Conservation (phyloP, 2,888 invertebrate species). For the Phasia obesa region DNA sequence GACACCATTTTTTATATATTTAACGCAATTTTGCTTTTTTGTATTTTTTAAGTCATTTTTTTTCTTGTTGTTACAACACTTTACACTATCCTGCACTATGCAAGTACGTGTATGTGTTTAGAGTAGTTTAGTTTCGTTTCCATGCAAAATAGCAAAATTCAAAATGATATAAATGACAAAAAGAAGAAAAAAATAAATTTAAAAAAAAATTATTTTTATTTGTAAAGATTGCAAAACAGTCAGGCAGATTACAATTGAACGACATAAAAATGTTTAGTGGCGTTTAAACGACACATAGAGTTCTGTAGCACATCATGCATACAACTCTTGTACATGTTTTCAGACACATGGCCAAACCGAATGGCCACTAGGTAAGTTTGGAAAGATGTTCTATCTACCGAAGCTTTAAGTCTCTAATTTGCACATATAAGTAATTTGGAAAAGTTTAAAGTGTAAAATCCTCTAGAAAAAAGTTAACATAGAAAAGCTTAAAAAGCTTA, state of each 20-base stretch:
- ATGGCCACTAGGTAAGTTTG: slow-evolving; percentile 7
- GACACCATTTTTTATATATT: slow-evolving; percentile 57
- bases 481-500: no score
- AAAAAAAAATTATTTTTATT: slow-evolving; percentile 52
- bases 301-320: slow-evolving; percentile 33
- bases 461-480: no score
- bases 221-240: slow-evolving; percentile 72
- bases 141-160: slow-evolving; percentile 54
- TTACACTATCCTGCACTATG: slow-evolving; percentile 23
- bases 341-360: background rate
- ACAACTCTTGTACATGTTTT: background rate
- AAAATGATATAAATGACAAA: slow-evolving; percentile 35
- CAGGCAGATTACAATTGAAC: slow-evolving; percentile 80
- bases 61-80: slow-evolving; percentile 13
- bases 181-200: slow-evolving; percentile 16
- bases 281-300: slow-evolving; percentile 69
- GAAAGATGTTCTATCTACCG: background rate
- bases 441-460: no score
- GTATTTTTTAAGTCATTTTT: slow-evolving; percentile 16
- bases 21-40: slow-evolving; percentile 54
- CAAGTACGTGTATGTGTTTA: background rate
- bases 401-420: no score
- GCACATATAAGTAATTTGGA: no score
- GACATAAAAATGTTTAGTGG: slow-evolving; percentile 80
- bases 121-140: slow-evolving; percentile 34